Conservation (phyloP, 2,113 vertebrate genomes). For the Epinephelus lanceolatus region DNA sequence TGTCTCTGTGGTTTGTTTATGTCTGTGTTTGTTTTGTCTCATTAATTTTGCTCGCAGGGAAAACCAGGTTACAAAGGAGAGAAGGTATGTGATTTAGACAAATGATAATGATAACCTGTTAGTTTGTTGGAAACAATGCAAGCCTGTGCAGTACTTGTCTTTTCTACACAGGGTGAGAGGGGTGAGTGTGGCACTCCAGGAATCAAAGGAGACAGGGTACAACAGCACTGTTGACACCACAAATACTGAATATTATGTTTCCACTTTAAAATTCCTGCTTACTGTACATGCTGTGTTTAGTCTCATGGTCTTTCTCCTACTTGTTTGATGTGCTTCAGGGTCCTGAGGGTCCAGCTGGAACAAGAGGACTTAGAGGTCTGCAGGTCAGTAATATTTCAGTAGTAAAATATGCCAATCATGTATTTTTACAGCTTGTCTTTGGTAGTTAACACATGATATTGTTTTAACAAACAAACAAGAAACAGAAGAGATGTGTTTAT, state of each 20-base stretch:
- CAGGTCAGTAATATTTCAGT: constrained; percentile 83
- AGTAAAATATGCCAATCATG: neutral
- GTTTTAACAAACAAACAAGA: constrained; percentile 5
- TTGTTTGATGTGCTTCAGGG: constrained; percentile 82
- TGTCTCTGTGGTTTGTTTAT: neutral
- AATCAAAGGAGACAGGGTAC: constrained; percentile 92
- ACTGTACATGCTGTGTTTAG: neutral
- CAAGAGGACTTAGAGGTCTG: constrained; percentile 87
- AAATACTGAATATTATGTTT: neutral
- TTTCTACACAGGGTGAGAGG: constrained; percentile 88
- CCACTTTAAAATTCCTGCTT: neutral
- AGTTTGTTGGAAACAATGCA: neutral
- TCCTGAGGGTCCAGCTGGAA: constrained; percentile 87
- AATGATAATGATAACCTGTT: neutral
- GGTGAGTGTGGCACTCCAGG: constrained; percentile 93
- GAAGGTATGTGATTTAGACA: constrained; percentile 81
- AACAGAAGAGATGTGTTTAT: neutral
- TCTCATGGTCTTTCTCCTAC: neutral
- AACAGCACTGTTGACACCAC: constrained; percentile 35
- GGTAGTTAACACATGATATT: neutral
- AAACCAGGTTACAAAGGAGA: constrained; percentile 93
- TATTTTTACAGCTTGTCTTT: neutral
- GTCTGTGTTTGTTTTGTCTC: neutral
- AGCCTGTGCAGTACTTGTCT: constrained; percentile 11
- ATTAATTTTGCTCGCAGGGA: constrained; percentile 72